A percentile compares a stretch with the other conserved stretches of the same genome.
Evolutionary conservation across 2,797 vertebrate genomes (phyloP).

Genomic region (Salmo trutta): DNA sequence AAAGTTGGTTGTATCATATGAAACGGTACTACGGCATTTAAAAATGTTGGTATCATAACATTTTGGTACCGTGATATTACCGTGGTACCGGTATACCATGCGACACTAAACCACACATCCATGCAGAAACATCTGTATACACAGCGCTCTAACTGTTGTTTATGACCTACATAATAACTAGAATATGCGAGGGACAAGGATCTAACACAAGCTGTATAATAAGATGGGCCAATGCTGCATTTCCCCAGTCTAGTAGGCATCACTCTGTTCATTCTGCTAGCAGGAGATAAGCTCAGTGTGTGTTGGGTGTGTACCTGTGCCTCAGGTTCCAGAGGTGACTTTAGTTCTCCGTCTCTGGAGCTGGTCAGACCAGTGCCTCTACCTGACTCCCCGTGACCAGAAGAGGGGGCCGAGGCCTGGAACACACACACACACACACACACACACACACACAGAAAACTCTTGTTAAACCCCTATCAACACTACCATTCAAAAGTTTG

Average conservation of each 20-base stretch:
- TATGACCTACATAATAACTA: conserved; percentile 45
- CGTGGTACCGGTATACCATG: too few relatives aligned
- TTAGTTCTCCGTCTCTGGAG: conserved; percentile 24
- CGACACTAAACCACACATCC: conserved; percentile 29
- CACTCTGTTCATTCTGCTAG: neutral
- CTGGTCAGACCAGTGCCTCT: conserved; percentile 23
- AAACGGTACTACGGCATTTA: too few relatives aligned
- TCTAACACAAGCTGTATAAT: conserved; percentile 35
- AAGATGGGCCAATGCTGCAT: conserved; percentile 6
- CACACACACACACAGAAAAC: conserved; percentile 20
- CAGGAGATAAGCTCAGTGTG: neutral
- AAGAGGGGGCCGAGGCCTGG: conserved; percentile 20
- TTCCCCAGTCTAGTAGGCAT: conserved; percentile 19
- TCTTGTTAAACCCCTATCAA: too few relatives aligned
- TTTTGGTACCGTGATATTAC: too few relatives aligned
- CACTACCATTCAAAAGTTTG: too few relatives aligned
- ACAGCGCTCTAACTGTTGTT: conserved; percentile 46
- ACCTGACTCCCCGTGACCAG: conserved; percentile 26
- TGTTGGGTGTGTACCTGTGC: conserved; percentile 31
- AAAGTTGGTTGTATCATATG: too few relatives aligned
- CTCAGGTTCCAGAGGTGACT: conserved; percentile 26
- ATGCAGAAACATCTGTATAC: conserved; percentile 66
- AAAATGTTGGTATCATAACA: too few relatives aligned
- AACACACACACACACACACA: conserved; percentile 28
- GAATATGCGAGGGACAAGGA: conserved; percentile 33